phyloP scores from a whole-genome alignment of 1,140 invertebrate species.

The Pristionchus pacificus region DNA sequence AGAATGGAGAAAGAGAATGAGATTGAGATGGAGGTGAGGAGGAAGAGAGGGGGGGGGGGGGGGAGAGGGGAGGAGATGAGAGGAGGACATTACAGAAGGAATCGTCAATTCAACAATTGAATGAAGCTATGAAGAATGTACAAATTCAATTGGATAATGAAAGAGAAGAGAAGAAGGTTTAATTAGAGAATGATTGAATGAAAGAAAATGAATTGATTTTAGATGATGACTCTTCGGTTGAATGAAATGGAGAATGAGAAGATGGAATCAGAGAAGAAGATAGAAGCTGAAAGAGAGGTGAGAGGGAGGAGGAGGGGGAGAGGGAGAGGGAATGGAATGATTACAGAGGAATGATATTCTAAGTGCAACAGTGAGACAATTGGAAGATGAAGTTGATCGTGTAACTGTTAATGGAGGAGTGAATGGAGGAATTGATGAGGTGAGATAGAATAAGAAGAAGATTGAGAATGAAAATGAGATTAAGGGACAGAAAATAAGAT shows the following conservation, averaged over 20 bases:
- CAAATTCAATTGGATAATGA: slow-evolving; percentile 6
- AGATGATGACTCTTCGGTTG: no score
- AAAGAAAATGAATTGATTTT: no score
- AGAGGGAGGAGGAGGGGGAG: background rate
- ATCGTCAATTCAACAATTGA: slow-evolving; percentile 15
- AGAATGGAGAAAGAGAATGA: slow-evolving; percentile 5
- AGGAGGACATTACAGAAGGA: background rate
- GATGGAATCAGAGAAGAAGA: background rate
- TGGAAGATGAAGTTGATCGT: background rate
- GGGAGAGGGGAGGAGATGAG: background rate
- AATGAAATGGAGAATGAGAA: no score
- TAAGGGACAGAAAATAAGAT: slow-evolving; percentile 1
- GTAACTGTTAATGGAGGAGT: background rate
- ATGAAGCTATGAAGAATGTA: background rate
- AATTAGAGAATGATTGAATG: slow-evolving; percentile 1
- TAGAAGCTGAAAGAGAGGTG: background rate
- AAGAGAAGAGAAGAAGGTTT: background rate
- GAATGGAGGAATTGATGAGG: slow-evolving; percentile 4
- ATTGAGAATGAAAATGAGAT: slow-evolving; percentile 5
- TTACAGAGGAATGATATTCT: background rate
- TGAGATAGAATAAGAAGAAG: slow-evolving; percentile 2
- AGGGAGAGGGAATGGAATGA: background rate
- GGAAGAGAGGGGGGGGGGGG: background rate
- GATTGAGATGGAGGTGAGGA: background rate
- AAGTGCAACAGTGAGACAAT: background rate